Evolutionary conservation across 1,140 invertebrate genomes (phyloP), one percentile per base, ranked within the genome.

Genomic region (Ptiloglossa arizonensis): DNA sequence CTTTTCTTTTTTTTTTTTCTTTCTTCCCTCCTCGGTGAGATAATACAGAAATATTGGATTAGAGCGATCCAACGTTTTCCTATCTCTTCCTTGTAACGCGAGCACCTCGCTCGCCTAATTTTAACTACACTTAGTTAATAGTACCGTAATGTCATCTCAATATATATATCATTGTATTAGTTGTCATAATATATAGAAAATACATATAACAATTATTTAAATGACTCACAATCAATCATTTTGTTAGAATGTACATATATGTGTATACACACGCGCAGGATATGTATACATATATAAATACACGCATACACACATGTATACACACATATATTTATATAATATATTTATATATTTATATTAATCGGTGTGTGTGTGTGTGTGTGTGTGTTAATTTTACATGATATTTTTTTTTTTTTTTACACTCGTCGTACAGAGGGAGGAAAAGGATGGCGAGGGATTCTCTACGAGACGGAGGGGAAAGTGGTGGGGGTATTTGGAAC

Each of bases 151-250:
- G 82, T 90, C 86, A 89, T 91, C 88, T 90, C 87, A 90, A 88
- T 87, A 90, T 89, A 88, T 88, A 87, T 81, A 86, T 84, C 76
- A 87, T 87, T 80, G 80, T 86, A 85, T 89, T 88, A 87, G 87
- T 89, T 86, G 81, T 87, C 86, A 84, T 91, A 91, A 89, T 91
- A 90, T 90, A 91, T 91, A 91, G 90, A 91, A 91, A 91, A 91
- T 91, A 91, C 90, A 91, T 91, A 88, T 91, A 91, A 91, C 90
- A 91, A 91, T 91, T 90, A 91, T 91, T 91, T 90, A 90, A 91
- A 91, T 91, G 88, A 88, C 87, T 90, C 90, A 91, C 89, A 91
- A 91, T 90, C 89, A 89, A 90, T 89, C 88, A 87, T 88, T 82
- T 82, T 86, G 82, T 86, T 83, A 81, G 81, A 73, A 82, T 87